Percentiles rank a stretch among this genome's conserved stretches.
phyloP scores from a whole-genome alignment of 2,113 vertebrate genomes.

The Tragelaphus strepsiceros region DNA sequence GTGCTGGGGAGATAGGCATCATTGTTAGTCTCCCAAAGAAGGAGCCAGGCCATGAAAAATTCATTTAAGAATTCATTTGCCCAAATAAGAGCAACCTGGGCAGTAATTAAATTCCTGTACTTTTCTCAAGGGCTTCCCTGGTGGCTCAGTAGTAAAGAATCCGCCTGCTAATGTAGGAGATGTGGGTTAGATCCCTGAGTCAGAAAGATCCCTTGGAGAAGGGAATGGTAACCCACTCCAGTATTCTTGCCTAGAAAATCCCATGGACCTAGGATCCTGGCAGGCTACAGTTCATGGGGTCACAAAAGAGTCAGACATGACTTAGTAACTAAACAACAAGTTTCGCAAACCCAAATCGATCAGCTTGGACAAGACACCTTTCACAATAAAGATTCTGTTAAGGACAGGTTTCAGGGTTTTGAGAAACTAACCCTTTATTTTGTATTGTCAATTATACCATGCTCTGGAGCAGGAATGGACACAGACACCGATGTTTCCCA shows the following conservation, averaged over 20 bases:
- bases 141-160: neutral
- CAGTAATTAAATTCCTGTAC: constrained; percentile 17
- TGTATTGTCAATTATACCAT: neutral
- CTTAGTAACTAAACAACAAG: neutral
- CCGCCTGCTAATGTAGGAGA: neutral
- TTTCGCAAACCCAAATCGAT: neutral
- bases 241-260: neutral
- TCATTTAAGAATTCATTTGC: neutral
- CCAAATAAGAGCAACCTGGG: neutral
- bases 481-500: neutral
- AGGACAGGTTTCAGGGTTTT: neutral
- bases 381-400: constrained; percentile 5
- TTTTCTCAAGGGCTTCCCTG: neutral
- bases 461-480: neutral
- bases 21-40: neutral
- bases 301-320: neutral
- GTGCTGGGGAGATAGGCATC: neutral
- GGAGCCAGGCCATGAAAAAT: neutral
- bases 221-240: neutral
- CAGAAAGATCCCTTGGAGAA: neutral
- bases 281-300: neutral
- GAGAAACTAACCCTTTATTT: neutral
- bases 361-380: neutral
- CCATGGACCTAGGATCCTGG: neutral
- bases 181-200: neutral